Base-by-base conservation (phyloP, 2,113 vertebrate genomes). In the Chrysochloris asiatica region DNA sequence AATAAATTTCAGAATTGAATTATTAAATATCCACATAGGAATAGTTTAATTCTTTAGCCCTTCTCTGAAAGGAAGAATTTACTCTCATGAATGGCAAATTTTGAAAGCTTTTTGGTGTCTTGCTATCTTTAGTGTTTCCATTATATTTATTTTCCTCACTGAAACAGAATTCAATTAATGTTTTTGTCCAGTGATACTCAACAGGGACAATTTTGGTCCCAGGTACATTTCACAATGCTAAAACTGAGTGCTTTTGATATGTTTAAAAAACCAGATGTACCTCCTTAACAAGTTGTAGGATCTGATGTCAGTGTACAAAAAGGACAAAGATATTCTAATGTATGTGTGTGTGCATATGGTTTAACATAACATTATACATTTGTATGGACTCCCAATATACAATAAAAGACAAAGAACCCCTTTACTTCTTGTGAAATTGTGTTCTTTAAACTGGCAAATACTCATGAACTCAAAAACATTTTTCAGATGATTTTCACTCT, bases 391-490 rank as follows among this genome's bases (percentile, higher is more conserved):
- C 80, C 43, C 22, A 83, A 75, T 12, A 75, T 21, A 71, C 9
- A 36, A 81, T 30, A 75, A 61, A 91, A 75, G 13, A 19, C 38
- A 87, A 63, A 8, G 17, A 84, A 22, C 47, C 21, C 14, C 22
- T 86, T 14, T 56, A n/a, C n/a, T n/a, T n/a, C n/a, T n/a, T n/a
- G n/a, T n/a, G 76, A 50, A 86, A 73, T 47, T 84, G 50, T 84
- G 47, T 56, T 73, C n/a, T 63, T 75, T 61, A 75, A 86, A 89
- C 67, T 72, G 41, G 50, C 16, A 71, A 75, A 59, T 41, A 52
- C 12, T 73, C 36, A 77, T 72, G 78, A 52, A 87, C 75, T 91
- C 33, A 72, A 91, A 89, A 76, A 67, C n/a, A n/a, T n/a, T n/a
- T 50, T 50, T 8, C 16, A 50, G 48, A 16, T 8, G 48, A 50